Evolutionary conservation across 2,113 vertebrate species (phyloP), one percentile per base, ranked within the genome.

Genomic region (Meles meles): DNA sequence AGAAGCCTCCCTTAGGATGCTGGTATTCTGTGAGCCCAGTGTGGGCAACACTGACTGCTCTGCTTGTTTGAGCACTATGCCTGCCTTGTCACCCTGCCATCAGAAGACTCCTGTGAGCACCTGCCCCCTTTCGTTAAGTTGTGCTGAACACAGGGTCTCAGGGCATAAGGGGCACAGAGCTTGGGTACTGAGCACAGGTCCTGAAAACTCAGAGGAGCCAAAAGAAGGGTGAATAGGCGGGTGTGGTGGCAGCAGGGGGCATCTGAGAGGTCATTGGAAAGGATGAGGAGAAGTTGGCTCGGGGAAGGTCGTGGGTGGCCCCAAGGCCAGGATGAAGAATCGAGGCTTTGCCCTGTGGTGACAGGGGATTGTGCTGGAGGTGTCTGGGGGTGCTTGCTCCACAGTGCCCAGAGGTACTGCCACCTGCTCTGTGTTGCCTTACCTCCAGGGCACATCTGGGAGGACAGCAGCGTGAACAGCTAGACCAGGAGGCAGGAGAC

Each of bases 11-110:
- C 67, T 57, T 20, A 18, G 21, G 55, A 55, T 6, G 47, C 27
- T 47, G 25, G 7, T 29, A 2, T 29, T 63, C 37, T 5, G 6
- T 2, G 55, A 42, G 10, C 39, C 10, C 31, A 8, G 61, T 8
- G 44, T 23, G 71, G 59, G 44, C 15, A 47, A 44, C 34, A 71
- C 42, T 25, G n/a, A 21, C 1, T 0, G 23, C 17, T 11, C 76
- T 61, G 5, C 42, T 52, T 67, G 13, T 63, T 81, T 47, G 42
- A 91, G 17, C 27, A 7, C 25, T 18, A 39, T 0, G 0, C 34
- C 23, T 88, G 42, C 10, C 47, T 49, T 8, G 47, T 72, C 61
- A 13, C n/a, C 23, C 57, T 25, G 69, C 4, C 0, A 0, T 6
- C 23, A 59, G 55, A 71, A 84, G 42, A 44, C 31, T 20, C 77